Conservation (phyloP, 1,140 invertebrate genomes). For the Ceratina australensis region DNA sequence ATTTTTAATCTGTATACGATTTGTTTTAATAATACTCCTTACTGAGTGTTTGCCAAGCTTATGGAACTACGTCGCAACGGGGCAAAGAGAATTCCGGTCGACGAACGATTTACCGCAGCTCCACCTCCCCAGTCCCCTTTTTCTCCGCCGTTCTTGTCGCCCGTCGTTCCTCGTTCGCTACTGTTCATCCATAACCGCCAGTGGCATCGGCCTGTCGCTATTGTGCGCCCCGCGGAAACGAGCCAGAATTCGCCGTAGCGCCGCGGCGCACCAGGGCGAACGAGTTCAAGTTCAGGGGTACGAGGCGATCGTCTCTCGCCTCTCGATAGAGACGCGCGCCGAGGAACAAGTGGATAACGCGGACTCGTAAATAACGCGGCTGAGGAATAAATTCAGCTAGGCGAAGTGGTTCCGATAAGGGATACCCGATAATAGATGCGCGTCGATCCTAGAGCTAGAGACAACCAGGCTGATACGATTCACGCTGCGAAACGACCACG, state of each 20-base stretch:
- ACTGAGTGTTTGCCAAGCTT: no score
- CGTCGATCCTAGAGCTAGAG: conserved; percentile 24
- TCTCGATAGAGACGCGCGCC: conserved; percentile 49
- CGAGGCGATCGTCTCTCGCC: conserved; percentile 40
- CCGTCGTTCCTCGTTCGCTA: conserved; percentile 69
- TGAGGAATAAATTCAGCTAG: conserved; percentile 42
- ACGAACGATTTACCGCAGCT: conserved; percentile 43
- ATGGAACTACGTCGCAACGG: no score
- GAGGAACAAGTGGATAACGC: conserved; percentile 59
- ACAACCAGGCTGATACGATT: conserved; percentile 31
- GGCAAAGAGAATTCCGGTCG: no score
- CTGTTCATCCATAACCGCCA: conserved; percentile 7
- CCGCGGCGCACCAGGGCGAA: conserved; percentile 16
- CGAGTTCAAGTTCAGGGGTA: conserved; percentile 69
- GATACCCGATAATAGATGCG: conserved; percentile 37
- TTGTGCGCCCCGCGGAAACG: conserved; percentile 52
- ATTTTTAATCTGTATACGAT: no score
- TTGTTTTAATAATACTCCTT: no score
- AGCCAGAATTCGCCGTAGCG: conserved; percentile 36
- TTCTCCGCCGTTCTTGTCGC: conserved; percentile 63
- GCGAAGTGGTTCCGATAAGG: conserved; percentile 40
- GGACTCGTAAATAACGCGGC: conserved; percentile 38
- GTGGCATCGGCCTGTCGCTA: conserved; percentile 28
- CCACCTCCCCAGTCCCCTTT: conserved; percentile 49
- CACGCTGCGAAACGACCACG: conserved; percentile 5